Evolutionary conservation across 1,140 invertebrate genomes (phyloP).

Genomic region (Daktulosphaira vitifoliae): DNA sequence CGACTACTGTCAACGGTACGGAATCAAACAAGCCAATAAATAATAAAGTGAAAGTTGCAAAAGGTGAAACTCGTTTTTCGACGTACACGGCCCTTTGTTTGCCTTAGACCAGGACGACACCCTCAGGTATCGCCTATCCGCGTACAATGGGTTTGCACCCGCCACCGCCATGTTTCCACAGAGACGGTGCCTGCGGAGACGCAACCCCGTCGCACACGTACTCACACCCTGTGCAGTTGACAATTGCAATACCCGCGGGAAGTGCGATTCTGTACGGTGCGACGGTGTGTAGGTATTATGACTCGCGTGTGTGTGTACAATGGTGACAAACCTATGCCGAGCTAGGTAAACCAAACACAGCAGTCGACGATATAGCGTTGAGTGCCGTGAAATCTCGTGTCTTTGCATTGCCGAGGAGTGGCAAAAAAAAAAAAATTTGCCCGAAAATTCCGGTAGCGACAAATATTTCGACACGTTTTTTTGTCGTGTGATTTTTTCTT

Average conservation of each 20-base stretch:
- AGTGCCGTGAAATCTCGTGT: conserved; percentile 30
- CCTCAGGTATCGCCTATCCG: conserved; percentile 14
- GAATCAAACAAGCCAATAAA: conserved; percentile 7
- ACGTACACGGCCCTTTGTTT: conserved; percentile 23
- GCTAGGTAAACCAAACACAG: background rate
- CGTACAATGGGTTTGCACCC: conserved; percentile 19
- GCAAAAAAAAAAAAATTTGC: background rate
- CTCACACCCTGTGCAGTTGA: background rate
- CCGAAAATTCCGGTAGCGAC: conserved; percentile 6
- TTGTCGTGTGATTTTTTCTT: too few species aligned
- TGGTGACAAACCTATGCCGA: too few species aligned
- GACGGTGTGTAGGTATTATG: background rate
- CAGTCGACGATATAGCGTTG: background rate
- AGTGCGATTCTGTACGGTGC: conserved; percentile 9
- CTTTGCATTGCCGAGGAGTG: background rate
- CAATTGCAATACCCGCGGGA: conserved; percentile 1
- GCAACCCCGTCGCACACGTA: background rate
- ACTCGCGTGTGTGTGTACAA: too few species aligned
- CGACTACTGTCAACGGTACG: too few species aligned
- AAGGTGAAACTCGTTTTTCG: conserved; percentile 33
- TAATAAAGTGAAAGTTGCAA: conserved; percentile 30
- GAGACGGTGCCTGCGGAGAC: background rate
- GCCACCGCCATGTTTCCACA: background rate
- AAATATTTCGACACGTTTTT: conserved; percentile 31
- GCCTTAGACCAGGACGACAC: conserved; percentile 8